phyloP scores from a whole-genome alignment of 2,797 vertebrate species.

The Loriculus beryllinus region DNA sequence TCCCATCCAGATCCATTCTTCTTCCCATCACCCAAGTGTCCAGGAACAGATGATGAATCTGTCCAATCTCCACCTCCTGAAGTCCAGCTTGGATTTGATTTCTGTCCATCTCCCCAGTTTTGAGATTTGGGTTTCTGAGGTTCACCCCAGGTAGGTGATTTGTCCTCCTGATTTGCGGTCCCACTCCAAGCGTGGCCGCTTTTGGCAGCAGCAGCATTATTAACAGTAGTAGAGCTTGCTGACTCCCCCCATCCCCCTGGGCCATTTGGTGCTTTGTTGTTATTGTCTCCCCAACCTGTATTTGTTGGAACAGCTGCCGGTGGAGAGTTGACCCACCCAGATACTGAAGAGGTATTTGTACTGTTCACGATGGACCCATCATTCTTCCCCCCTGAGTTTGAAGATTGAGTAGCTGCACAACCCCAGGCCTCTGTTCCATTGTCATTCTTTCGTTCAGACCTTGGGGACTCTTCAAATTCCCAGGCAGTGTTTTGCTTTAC shows the following conservation, averaged over 20 bases:
- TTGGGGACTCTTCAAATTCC: conserved; percentile 85
- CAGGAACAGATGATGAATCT: conserved; percentile 83
- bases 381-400: conserved; percentile 87
- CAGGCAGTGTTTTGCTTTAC: conserved; percentile 88
- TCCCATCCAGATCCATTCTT: conserved; percentile 91
- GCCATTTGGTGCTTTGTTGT: conserved; percentile 85
- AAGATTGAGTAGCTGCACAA: conserved; percentile 82
- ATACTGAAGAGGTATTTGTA: conserved; percentile 86
- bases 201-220: conserved; percentile 84
- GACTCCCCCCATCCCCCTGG: conserved; percentile 90
- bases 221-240: conserved; percentile 83
- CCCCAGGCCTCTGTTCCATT: conserved; percentile 88
- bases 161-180: conserved; percentile 84
- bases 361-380: conserved; percentile 85
- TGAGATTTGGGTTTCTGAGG: conserved; percentile 86
- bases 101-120: conserved; percentile 89
- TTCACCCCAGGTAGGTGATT: conserved; percentile 89
- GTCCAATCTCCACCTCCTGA: conserved; percentile 81
- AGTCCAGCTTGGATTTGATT: conserved; percentile 86
- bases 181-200: conserved; percentile 87
- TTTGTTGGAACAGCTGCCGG: conserved; percentile 83
- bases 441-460: conserved; percentile 83
- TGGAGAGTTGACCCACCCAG: conserved; percentile 86
- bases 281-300: conserved; percentile 88
- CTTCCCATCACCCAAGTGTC: conserved; percentile 86